These are phyloP conservation scores for Pharmacophagus antenor DNA, from an alignment of 2,888 invertebrate species.

Conservation along the genomic window DNA sequence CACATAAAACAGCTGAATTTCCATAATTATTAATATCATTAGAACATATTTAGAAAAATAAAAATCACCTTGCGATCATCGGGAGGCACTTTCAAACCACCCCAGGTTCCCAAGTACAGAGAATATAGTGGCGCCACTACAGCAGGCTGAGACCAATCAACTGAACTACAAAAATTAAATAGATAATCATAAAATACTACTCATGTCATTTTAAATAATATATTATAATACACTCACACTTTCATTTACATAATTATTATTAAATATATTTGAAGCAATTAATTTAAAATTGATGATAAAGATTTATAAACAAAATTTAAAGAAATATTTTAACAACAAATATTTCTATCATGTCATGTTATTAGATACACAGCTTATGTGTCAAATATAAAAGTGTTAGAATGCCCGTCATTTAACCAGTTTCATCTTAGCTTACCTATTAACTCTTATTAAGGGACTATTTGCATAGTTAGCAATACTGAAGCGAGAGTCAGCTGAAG, in stretches of 20 bases:
- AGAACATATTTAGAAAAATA: neutral
- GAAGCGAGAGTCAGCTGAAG: conserved; percentile 93
- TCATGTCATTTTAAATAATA: no score
- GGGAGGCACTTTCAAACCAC: conserved; percentile 78
- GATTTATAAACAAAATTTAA: no score
- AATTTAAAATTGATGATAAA: no score
- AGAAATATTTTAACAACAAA: no score
- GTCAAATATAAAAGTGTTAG: no score
- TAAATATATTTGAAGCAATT: no score
- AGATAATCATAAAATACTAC: neutral
- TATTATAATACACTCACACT: no score
- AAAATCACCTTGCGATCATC: conserved; percentile 84
- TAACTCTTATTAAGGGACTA: conserved; percentile 89
- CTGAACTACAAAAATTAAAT: conserved; percentile 72
- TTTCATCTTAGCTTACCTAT: conserved; percentile 69
- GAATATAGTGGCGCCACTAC: conserved; percentile 88
- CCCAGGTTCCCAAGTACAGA: conserved; percentile 87
- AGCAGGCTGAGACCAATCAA: conserved; percentile 88
- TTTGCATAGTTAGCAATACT: conserved; percentile 94
- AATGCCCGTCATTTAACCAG: no score
- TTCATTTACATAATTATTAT: no score
- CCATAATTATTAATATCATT: neutral
- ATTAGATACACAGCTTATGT: no score
- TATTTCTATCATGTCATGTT: no score
- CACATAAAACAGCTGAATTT: neutral